Evolutionary conservation across 2,113 vertebrate genomes (phyloP).

Genomic region (Sapajus apella): DNA sequence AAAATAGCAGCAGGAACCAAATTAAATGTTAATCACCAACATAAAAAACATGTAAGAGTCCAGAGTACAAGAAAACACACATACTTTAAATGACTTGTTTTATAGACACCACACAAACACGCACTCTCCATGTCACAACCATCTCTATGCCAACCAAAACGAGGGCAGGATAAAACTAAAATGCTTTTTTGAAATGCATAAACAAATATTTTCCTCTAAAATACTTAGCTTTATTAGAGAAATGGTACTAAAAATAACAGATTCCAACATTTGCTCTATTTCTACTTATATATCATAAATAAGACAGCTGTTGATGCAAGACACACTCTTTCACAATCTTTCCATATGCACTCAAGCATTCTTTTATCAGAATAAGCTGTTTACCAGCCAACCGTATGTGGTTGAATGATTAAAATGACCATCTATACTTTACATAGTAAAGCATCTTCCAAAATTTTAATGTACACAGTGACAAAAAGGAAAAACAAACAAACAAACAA

Average conservation of each 20-base stretch:
- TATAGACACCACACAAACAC: slow-evolving; percentile 41
- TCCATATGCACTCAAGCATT: slow-evolving; percentile 76
- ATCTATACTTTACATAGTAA: slow-evolving; percentile 89
- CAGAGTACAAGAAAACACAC: slow-evolving; percentile 28
- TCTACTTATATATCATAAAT: slow-evolving; percentile 88
- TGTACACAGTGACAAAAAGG: slow-evolving; percentile 81
- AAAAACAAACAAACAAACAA: neutral
- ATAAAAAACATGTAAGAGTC: slow-evolving; percentile 28
- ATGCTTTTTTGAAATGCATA: slow-evolving; percentile 77
- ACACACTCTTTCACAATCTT: slow-evolving; percentile 82
- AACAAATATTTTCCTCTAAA: slow-evolving; percentile 85
- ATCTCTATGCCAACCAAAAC: slow-evolving; percentile 35
- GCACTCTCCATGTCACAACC: slow-evolving; percentile 39
- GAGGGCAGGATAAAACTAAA: slow-evolving; percentile 60
- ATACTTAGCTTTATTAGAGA: slow-evolving; percentile 87
- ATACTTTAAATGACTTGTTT: slow-evolving; percentile 50
- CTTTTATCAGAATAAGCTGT: slow-evolving; percentile 82
- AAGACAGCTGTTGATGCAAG: slow-evolving; percentile 83
- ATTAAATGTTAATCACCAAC: slow-evolving; percentile 45
- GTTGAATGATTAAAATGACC: slow-evolving; percentile 84
- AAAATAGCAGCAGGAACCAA: slow-evolving; percentile 64
- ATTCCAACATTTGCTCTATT: slow-evolving; percentile 85
- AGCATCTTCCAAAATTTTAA: slow-evolving; percentile 84
- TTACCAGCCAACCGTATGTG: slow-evolving; percentile 82
- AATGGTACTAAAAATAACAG: slow-evolving; percentile 87